phyloP scores from a whole-genome alignment of 2,888 invertebrate species.

The Lepetodrilus schrolli region DNA sequence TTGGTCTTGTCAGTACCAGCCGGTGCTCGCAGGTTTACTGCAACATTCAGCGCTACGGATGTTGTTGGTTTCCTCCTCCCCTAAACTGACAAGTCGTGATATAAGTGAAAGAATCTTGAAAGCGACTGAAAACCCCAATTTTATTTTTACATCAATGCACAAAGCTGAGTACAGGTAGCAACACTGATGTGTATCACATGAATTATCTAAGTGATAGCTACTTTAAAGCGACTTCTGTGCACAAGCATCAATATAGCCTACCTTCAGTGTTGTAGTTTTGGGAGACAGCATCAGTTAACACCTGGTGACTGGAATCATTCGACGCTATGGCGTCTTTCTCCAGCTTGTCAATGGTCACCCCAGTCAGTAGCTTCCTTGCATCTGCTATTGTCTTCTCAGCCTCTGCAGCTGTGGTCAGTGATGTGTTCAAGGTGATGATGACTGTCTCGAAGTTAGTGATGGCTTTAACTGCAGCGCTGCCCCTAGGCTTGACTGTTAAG shows the following conservation, averaged over 20 bases:
- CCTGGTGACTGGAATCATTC: background rate
- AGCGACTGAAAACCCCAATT: too few species aligned
- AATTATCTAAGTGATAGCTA: too few species aligned
- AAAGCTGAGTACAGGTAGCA: too few species aligned
- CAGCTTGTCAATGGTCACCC: slow-evolving; percentile 32
- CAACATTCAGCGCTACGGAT: too few species aligned
- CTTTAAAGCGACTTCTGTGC: too few species aligned
- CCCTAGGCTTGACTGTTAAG: slow-evolving; percentile 39
- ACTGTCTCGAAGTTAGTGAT: slow-evolving; percentile 45
- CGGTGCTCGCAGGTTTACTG: too few species aligned
- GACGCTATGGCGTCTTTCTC: slow-evolving; percentile 33
- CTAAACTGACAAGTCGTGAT: too few species aligned
- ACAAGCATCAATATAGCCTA: background rate
- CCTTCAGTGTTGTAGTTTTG: slow-evolving; percentile 31
- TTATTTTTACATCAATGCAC: too few species aligned
- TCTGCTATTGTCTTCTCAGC: slow-evolving; percentile 45
- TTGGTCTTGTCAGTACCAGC: too few species aligned
- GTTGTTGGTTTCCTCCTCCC: too few species aligned
- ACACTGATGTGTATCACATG: too few species aligned
- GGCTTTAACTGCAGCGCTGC: slow-evolving; percentile 52
- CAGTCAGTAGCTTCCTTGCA: slow-evolving; percentile 26
- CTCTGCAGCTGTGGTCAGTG: slow-evolving; percentile 38
- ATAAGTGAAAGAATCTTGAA: too few species aligned
- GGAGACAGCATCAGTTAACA: slow-evolving; percentile 8
- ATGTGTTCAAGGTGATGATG: slow-evolving; percentile 37